phyloP scores from a whole-genome alignment of 2,888 invertebrate genomes.

The Euplexia lucipara region DNA sequence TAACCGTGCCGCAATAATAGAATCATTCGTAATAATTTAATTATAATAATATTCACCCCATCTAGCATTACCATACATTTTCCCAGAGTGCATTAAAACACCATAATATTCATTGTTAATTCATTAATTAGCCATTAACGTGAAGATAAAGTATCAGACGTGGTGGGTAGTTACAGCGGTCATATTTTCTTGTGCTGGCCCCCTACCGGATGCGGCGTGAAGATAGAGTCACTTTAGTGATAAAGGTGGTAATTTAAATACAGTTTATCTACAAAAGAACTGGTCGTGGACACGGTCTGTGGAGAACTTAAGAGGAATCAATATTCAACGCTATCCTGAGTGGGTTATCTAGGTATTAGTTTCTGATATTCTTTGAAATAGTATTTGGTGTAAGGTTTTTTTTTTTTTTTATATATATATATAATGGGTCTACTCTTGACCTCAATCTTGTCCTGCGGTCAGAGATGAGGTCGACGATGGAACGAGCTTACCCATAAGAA shows the following conservation, averaged over 20 bases:
- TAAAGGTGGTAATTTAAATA: constrained; percentile 51
- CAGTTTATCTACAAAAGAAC: constrained; percentile 51
- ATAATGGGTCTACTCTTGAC: no score
- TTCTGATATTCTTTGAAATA: no score
- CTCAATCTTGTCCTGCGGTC: no score
- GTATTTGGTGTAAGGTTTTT: no score
- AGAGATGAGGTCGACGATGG: no score
- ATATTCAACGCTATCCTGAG: not conserved
- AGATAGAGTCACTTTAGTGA: constrained; percentile 52
- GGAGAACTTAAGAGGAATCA: constrained; percentile 17
- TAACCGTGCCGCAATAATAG: constrained; percentile 11
- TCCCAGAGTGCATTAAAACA: constrained; percentile 22
- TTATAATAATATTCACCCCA: constrained; percentile 48
- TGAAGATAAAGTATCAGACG: constrained; percentile 42
- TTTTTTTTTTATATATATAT: no score
- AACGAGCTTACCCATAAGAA: no score
- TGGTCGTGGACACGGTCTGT: constrained; percentile 25
- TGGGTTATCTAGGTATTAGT: not conserved
- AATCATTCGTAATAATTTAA: constrained; percentile 37
- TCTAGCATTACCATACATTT: constrained; percentile 32
- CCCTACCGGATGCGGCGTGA: constrained; percentile 42
- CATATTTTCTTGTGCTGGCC: constrained; percentile 35
- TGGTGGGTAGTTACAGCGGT: constrained; percentile 17
- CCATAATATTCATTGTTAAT: constrained; percentile 51
- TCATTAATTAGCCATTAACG: constrained; percentile 53